Conservation (phyloP, 1,140 invertebrate species). For the Metopolophium dirhodum region DNA sequence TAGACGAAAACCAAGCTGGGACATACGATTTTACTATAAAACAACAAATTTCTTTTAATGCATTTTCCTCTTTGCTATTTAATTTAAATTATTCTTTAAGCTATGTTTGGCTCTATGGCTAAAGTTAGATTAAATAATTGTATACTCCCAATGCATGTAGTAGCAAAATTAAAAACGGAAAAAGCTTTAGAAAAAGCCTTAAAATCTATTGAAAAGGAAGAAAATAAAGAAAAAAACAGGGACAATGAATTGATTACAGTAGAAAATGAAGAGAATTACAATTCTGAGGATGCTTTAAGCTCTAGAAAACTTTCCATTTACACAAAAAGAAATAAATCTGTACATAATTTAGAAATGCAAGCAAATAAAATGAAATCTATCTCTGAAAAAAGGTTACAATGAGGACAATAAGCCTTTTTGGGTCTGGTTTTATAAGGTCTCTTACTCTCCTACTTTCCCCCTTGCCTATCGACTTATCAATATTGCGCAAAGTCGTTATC, state of each 20-base stretch:
- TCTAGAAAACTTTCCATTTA: slow-evolving; percentile 19
- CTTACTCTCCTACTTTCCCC: too few relatives aligned
- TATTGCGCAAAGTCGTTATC: too few relatives aligned
- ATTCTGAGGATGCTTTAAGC: not conserved
- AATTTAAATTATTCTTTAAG: not conserved
- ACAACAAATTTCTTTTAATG: too few relatives aligned
- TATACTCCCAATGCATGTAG: slow-evolving; percentile 15
- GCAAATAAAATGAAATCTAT: slow-evolving; percentile 11
- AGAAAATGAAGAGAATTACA: too few relatives aligned
- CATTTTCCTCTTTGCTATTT: too few relatives aligned
- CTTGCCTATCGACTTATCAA: too few relatives aligned
- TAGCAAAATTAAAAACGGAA: not conserved
- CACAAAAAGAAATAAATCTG: not conserved
- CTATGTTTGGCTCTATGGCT: not conserved
- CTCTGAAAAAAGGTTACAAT: not conserved
- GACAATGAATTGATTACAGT: too few relatives aligned
- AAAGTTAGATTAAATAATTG: slow-evolving; percentile 11
- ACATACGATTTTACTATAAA: too few relatives aligned
- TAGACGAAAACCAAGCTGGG: too few relatives aligned
- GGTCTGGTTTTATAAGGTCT: too few relatives aligned
- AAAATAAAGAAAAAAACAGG: not conserved
- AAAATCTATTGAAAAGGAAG: not conserved
- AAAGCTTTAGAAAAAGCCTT: not conserved
- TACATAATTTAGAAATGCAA: not conserved
- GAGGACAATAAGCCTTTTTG: too few relatives aligned